Evolutionary conservation across 2,888 invertebrate genomes (phyloP), one percentile per base, ranked within the genome.

Genomic region (Alcis repandata): DNA sequence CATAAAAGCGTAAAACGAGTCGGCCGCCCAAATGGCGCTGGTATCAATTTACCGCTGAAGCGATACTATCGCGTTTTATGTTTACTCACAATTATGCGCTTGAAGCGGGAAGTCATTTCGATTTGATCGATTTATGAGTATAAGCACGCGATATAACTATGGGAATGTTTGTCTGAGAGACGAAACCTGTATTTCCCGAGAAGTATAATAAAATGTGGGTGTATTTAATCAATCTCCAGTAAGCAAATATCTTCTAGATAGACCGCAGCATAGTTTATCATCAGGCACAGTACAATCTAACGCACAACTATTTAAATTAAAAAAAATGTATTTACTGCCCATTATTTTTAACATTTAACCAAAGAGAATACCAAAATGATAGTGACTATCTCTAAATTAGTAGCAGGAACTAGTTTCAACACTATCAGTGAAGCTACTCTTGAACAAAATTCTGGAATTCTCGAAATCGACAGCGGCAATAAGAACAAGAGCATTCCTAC

Each of bases 401-500:
- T 10, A 36, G n/a, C 11, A 17, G 17, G 2, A 41, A 13, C 15
- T 17, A 41, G 15, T 41, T 15, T 17, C 41, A 0, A 41, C 6
- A 41, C 15, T 41, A 3, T n/a, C 17, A 11, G 2, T 20, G 45
- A 27, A 10, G 11, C 1, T 43, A 6, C 1, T 20, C 19, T 27
- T 10, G n/a, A 17, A 19, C 27, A 11, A 53, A 17, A 56, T 45
- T 33, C 19, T 43, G 1, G 33, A 45, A 19, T 45, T 6, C 17
- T 41, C 41, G 15, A 8, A 56, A 56, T 33, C 2, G 7, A 19
- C 43, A 19, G 27, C n/a, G 57, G 22, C 17, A 40, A 11, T 17
- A 10, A n/a, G 20, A 49, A 52, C 27, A 45, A 53, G 46, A 58
- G 27, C 32, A 54, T 54, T 38, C 13, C 49, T 22, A 54, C 49